Evolutionary conservation across 2,113 vertebrate species (phyloP).

Genomic region (Sturnira hondurensis): DNA sequence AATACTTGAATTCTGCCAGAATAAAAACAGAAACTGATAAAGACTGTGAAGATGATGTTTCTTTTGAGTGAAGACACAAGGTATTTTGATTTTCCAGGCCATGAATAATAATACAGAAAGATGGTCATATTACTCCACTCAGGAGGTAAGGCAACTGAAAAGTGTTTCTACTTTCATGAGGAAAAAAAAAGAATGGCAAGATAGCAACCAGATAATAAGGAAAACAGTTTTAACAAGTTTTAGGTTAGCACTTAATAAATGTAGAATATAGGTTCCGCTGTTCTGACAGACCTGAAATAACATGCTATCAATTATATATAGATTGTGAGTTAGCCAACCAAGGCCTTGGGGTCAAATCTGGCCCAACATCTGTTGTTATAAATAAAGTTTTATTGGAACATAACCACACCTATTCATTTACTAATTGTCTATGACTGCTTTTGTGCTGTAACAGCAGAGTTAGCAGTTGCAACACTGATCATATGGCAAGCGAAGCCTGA

Average conservation of each 20-base stretch:
- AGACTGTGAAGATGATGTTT: not conserved
- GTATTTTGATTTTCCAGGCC: not conserved
- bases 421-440: not conserved
- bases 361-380: not conserved
- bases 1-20: not conserved
- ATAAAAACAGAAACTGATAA: not conserved
- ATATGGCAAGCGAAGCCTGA: not conserved
- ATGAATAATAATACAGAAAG: not conserved
- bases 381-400: conserved; percentile 39
- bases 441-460: not conserved
- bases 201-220: conserved; percentile 20
- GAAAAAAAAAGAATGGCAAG: not conserved
- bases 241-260: not conserved
- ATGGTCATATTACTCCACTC: not conserved
- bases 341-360: not conserved
- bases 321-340: not conserved
- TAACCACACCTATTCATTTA: not conserved
- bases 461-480: not conserved
- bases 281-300: conserved; percentile 1
- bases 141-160: not conserved
- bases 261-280: not conserved
- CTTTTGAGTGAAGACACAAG: not conserved
- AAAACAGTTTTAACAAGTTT: conserved; percentile 2
- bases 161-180: not conserved
- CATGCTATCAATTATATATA: not conserved